Percentiles rank a stretch among this genome's conserved stretches.
phyloP scores from a whole-genome alignment of 2,113 vertebrate genomes.

The Callopanchax toddi region DNA sequence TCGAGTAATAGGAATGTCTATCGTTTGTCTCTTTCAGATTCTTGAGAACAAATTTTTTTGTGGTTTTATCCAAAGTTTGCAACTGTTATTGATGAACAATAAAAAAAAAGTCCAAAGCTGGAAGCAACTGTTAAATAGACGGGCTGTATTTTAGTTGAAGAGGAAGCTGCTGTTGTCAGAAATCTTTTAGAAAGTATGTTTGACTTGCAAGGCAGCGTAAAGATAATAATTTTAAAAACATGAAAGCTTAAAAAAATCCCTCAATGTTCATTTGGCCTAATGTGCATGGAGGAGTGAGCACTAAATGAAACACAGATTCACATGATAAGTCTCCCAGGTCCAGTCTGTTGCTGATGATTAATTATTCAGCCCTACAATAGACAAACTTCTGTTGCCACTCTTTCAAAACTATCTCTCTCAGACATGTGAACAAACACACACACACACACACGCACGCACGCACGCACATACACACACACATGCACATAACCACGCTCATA shows the following conservation, averaged over 20 bases:
- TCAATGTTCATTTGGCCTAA: not conserved
- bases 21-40: not conserved
- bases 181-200: not conserved
- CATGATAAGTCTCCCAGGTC: not conserved
- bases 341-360: not conserved
- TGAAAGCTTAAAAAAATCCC: not conserved
- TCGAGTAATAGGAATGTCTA: conserved; percentile 2
- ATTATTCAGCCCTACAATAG: conserved; percentile 1
- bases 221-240: not conserved
- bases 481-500: conserved; percentile 13
- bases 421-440: not conserved
- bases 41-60: not conserved
- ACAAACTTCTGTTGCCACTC: conserved; percentile 5
- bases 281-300: not conserved
- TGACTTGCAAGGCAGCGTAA: not conserved
- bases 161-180: not conserved
- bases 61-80: not conserved
- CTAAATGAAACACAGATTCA: not conserved
- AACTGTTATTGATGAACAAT: not conserved
- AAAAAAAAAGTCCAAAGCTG: too few species aligned
- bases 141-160: too few species aligned
- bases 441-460: not conserved
- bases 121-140: not conserved
- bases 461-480: not conserved
- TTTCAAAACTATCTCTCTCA: not conserved